Conservation (phyloP, 2,113 vertebrate species). For the Brachypteracias leptosomus region DNA sequence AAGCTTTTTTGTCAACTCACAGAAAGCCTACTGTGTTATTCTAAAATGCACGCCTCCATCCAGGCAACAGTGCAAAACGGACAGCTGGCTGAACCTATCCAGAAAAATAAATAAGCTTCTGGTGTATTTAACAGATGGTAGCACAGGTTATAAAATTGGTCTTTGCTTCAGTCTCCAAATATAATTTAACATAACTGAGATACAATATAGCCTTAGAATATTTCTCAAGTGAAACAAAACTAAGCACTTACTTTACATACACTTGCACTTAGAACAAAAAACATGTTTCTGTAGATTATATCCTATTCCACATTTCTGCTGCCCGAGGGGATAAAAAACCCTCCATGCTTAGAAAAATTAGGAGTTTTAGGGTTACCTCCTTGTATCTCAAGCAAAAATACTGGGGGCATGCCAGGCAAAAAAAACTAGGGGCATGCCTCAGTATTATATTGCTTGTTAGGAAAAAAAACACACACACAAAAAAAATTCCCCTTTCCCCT, state of each 20-base stretch:
- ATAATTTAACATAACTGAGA: background rate
- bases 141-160: conserved; percentile 48
- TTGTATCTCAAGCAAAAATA: background rate
- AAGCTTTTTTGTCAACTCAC: conserved; percentile 40
- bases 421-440: background rate
- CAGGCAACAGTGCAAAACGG: conserved; percentile 40
- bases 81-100: conserved; percentile 58
- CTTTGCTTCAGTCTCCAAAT: background rate
- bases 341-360: background rate
- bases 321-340: background rate
- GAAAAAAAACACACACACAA: background rate
- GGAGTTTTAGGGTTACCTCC: background rate
- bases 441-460: background rate
- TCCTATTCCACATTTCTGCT: background rate
- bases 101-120: conserved; percentile 41
- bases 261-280: background rate
- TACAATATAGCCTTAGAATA: background rate
- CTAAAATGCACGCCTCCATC: conserved; percentile 28
- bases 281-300: background rate
- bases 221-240: background rate
- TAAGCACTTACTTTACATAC: background rate
- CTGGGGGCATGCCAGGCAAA: background rate
- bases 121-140: conserved; percentile 53
- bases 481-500: background rate
- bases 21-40: conserved; percentile 47